Evolutionary conservation across 2,888 invertebrate genomes (phyloP).

Genomic region (Melangyna quadrimaculata): DNA sequence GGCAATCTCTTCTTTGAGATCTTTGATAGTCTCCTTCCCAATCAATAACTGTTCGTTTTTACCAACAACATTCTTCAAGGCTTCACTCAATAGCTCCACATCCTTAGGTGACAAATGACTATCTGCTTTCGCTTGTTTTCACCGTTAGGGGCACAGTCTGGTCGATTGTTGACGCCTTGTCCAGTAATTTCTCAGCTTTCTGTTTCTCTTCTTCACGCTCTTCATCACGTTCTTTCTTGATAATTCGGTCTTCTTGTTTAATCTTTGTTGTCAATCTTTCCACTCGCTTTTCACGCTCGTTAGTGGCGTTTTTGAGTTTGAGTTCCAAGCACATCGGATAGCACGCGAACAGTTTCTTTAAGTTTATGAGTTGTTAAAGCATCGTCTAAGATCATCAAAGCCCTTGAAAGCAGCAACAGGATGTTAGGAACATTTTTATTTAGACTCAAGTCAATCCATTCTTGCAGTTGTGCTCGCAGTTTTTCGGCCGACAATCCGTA

Average conservation of each 20-base stretch:
- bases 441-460: too few relatives aligned
- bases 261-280: constrained; percentile 96
- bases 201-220: constrained; percentile 83
- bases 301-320: constrained; percentile 96
- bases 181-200: constrained; percentile 82
- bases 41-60: constrained; percentile 90
- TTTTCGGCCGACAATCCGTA: too few relatives aligned
- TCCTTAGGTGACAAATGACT: constrained; percentile 88
- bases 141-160: neutral
- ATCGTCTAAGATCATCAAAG: too few relatives aligned
- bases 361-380: constrained; percentile 94
- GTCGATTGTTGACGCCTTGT: constrained; percentile 82
- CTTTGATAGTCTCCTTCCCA: constrained; percentile 95
- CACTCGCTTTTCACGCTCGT: constrained; percentile 97
- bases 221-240: constrained; percentile 90
- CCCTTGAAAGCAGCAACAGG: too few relatives aligned
- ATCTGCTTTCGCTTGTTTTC: constrained; percentile 77
- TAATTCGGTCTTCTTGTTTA: constrained; percentile 92
- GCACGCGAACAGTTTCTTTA: constrained; percentile 94
- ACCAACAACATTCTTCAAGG: constrained; percentile 90
- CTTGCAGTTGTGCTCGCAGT: too few relatives aligned
- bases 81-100: constrained; percentile 92
- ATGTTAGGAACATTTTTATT: too few relatives aligned
- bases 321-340: constrained; percentile 93
- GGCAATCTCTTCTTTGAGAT: too few relatives aligned